Percentiles rank a stretch among this genome's conserved stretches.
These are phyloP conservation scores for Leptopilina boulardi DNA, from an alignment of 1,140 invertebrate species.

Conservation along the genomic window DNA sequence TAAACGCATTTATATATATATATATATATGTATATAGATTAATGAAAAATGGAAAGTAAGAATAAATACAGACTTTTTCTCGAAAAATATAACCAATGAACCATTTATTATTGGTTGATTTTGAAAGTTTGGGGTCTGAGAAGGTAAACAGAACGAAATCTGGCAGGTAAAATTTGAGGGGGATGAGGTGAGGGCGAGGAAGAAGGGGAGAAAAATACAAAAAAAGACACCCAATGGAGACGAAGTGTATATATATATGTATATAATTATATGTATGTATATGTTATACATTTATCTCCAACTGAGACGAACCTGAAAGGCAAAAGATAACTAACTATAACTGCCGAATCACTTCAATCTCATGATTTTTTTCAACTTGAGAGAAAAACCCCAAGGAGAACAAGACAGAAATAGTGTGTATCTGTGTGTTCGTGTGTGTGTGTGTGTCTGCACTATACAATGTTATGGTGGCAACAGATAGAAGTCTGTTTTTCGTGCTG, in stretches of 20 bases:
- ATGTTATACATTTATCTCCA: not conserved
- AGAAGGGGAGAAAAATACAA: too few relatives aligned
- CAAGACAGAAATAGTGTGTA: not conserved
- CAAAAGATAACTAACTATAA: not conserved
- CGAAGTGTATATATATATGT: too few relatives aligned
- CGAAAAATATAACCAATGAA: too few relatives aligned
- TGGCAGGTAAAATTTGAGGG: not conserved
- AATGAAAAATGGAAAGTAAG: not conserved
- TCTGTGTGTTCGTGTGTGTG: not conserved
- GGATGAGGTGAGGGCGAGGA: not conserved
- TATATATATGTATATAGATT: not conserved
- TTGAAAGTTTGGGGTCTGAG: not conserved
- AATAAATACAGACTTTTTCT: too few relatives aligned
- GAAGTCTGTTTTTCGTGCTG: not conserved
- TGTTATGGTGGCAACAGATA: not conserved
- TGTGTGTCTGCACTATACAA: too few relatives aligned
- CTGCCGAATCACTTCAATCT: conserved; percentile 2
- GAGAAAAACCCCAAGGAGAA: not conserved
- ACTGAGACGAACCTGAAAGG: not conserved
- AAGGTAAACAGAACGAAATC: conserved; percentile 4
- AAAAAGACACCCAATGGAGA: too few relatives aligned
- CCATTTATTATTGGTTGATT: too few relatives aligned
- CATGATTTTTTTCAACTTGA: not conserved
- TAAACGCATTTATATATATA: too few relatives aligned
- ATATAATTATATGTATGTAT: too few relatives aligned